A percentile compares a stretch with the other conserved stretches of the same genome.
These are phyloP conservation scores for Parnassius apollo DNA, from an alignment of 2,888 invertebrate species.

Conservation along the genomic window DNA sequence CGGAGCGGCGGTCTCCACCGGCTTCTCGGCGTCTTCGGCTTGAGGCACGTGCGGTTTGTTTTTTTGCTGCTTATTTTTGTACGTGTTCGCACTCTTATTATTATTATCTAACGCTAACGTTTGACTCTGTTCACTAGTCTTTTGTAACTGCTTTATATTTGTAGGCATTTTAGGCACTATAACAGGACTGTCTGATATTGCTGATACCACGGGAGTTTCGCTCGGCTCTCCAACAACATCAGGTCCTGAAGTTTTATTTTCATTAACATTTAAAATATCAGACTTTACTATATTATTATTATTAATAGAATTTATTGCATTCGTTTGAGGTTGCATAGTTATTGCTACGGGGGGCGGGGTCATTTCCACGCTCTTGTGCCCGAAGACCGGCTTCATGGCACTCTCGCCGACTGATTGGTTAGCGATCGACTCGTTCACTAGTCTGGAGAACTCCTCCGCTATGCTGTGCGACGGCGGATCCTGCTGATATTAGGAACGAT, in stretches of 20 bases:
- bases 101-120: conserved; percentile 62
- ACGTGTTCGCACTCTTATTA: conserved; percentile 41
- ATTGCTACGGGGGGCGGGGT: conserved; percentile 50
- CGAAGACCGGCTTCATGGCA: conserved; percentile 53
- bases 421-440: conserved; percentile 64
- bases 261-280: conserved; percentile 68
- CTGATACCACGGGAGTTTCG: conserved; percentile 85
- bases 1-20: conserved; percentile 34
- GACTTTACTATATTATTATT: conserved; percentile 68
- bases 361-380: conserved; percentile 55
- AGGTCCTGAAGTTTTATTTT: conserved; percentile 64
- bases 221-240: conserved; percentile 60
- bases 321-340: conserved; percentile 60
- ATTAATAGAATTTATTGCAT: conserved; percentile 68
- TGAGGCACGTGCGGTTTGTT: conserved; percentile 60
- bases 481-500: conserved; percentile 33
- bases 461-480: conserved; percentile 60
- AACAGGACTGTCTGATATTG: conserved; percentile 85
- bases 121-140: conserved; percentile 59
- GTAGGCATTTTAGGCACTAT: conserved; percentile 81
- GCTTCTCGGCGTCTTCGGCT: conserved; percentile 46
- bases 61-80: conserved; percentile 56
- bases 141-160: conserved; percentile 64
- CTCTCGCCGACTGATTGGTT: conserved; percentile 59
- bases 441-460: conserved; percentile 73